phyloP scores from a whole-genome alignment of 2,113 vertebrate genomes.

The Sula dactylatra region DNA sequence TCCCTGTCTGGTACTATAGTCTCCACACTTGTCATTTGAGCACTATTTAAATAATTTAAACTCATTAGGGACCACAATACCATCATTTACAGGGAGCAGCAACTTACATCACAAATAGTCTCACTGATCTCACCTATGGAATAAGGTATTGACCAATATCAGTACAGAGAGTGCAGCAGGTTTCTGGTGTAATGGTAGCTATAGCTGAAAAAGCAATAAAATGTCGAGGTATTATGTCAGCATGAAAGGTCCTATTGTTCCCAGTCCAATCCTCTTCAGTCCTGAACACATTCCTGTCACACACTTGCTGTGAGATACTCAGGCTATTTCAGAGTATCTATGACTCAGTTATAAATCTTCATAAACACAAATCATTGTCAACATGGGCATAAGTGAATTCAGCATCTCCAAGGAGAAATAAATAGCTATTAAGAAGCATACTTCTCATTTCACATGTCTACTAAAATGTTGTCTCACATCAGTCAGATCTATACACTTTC shows the following conservation, averaged over 20 bases:
- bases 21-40: background rate
- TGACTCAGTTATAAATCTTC: background rate
- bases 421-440: background rate
- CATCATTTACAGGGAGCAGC: background rate
- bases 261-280: background rate
- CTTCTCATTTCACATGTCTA: background rate
- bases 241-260: background rate
- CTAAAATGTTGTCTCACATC: background rate
- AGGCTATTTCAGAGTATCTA: background rate
- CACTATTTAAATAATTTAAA: background rate
- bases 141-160: background rate
- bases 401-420: constrained; percentile 11
- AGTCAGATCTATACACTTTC: background rate
- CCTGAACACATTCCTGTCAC: background rate
- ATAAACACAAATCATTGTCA: background rate
- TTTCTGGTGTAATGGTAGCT: background rate
- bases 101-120: background rate
- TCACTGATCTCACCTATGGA: background rate
- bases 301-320: background rate
- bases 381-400: background rate
- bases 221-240: background rate
- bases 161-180: background rate
- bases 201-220: background rate
- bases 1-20: background rate
- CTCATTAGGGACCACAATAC: background rate